phyloP scores from a whole-genome alignment of 2,888 invertebrate genomes.

The Sphecodes monilicornis region DNA sequence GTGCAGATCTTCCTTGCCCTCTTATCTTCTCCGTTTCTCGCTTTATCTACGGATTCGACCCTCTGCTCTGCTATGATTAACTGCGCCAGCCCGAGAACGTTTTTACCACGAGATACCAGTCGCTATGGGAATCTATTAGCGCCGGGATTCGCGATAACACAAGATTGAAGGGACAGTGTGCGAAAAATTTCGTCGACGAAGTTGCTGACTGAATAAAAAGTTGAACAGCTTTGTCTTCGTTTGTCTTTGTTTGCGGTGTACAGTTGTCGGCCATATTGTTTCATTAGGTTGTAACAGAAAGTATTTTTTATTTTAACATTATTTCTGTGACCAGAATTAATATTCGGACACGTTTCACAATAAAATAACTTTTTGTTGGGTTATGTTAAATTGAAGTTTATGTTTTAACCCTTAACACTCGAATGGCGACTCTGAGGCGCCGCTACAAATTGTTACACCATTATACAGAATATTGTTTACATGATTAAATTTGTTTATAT shows the following conservation, averaged over 20 bases:
- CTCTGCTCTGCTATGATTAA: constrained; percentile 75
- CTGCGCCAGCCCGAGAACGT: constrained; percentile 78
- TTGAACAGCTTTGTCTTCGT: not conserved
- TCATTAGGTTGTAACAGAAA: not conserved
- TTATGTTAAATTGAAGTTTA: no score
- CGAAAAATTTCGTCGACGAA: constrained; percentile 31
- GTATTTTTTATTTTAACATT: not conserved
- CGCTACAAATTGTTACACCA: no score
- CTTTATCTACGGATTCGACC: constrained; percentile 63
- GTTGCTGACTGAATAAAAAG: not conserved
- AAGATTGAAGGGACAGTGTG: not conserved
- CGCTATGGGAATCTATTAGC: constrained; percentile 77
- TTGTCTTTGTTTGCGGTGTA: not conserved
- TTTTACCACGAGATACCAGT: constrained; percentile 79
- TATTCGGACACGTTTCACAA: no score
- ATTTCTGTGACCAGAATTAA: no score
- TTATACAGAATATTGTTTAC: no score
- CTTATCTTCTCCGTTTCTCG: constrained; percentile 75
- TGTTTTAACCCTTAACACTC: no score
- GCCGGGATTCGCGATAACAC: constrained; percentile 74
- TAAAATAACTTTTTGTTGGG: no score
- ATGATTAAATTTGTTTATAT: no score
- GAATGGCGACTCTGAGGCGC: no score
- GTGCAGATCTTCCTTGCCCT: constrained; percentile 69
- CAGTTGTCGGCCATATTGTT: not conserved